Percentiles rank a stretch among this genome's conserved stretches.
phyloP scores from a whole-genome alignment of 2,888 invertebrate genomes.

The Lagria hirta region DNA sequence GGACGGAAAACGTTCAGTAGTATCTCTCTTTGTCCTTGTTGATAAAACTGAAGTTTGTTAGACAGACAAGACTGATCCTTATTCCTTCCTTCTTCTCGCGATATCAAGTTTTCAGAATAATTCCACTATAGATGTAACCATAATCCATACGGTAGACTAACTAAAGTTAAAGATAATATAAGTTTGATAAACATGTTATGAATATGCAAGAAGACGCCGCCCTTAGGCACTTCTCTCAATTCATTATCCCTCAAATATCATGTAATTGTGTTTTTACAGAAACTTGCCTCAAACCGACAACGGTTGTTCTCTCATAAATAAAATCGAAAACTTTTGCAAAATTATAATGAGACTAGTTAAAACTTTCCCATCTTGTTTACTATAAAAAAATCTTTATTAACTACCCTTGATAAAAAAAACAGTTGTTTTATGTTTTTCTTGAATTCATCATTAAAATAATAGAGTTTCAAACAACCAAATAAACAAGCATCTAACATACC shows the following conservation, averaged over 20 bases:
- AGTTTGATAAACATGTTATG: slow-evolving; percentile 53
- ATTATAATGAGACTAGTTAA: too few species aligned
- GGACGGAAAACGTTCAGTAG: slow-evolving; percentile 24
- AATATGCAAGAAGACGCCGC: slow-evolving; percentile 47
- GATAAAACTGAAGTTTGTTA: slow-evolving; percentile 1
- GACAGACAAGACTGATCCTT: slow-evolving; percentile 1
- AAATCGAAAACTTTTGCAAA: too few species aligned
- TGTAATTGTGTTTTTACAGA: slow-evolving; percentile 14
- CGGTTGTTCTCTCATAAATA: too few species aligned
- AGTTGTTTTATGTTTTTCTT: too few species aligned
- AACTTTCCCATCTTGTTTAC: too few species aligned
- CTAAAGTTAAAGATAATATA: slow-evolving; percentile 54
- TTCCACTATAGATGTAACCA: slow-evolving; percentile 31
- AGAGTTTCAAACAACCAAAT: too few species aligned
- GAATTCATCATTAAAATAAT: too few species aligned
- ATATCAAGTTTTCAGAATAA: slow-evolving; percentile 24
- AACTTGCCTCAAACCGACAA: neutral
- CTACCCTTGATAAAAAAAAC: too few species aligned
- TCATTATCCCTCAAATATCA: slow-evolving; percentile 45
- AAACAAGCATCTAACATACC: too few species aligned
- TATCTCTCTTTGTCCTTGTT: slow-evolving; percentile 25
- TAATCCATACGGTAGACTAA: slow-evolving; percentile 44
- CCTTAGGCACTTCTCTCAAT: slow-evolving; percentile 37
- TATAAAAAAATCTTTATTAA: too few species aligned
- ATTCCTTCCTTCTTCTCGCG: too few species aligned